A percentile compares a stretch with the other conserved stretches of the same genome.
phyloP scores from a whole-genome alignment of 2,888 invertebrate genomes.

The Anarsia innoxiella region DNA sequence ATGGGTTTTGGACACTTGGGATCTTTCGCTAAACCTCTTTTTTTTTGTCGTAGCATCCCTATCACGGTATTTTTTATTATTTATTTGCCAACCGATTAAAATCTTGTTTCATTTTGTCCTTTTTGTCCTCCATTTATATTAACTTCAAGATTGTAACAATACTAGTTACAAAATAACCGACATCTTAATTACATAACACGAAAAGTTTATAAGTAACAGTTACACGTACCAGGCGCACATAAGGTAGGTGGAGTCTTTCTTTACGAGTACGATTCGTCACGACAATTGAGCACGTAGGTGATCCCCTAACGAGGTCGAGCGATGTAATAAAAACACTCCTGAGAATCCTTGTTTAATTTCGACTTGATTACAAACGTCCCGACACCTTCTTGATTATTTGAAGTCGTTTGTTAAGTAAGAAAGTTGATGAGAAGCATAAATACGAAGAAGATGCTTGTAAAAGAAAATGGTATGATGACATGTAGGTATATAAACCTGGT shows the following conservation, averaged over 20 bases:
- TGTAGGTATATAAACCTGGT: too few species aligned
- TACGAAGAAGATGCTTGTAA: too few species aligned
- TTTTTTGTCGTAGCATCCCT: too few species aligned
- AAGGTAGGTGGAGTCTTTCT: slow-evolving; percentile 48
- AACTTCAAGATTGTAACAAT: too few species aligned
- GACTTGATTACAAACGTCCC: slow-evolving; percentile 9
- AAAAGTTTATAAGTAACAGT: slow-evolving; percentile 29
- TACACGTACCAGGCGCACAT: slow-evolving; percentile 26
- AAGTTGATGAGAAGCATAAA: slow-evolving; percentile 4
- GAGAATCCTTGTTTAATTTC: slow-evolving; percentile 35
- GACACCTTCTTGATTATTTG: slow-evolving; percentile 1
- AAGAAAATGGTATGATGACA: too few species aligned
- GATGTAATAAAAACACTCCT: slow-evolving; percentile 40
- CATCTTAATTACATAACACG: slow-evolving; percentile 36
- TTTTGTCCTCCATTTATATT: too few species aligned
- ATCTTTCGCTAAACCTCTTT: too few species aligned
- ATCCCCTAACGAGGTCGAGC: slow-evolving; percentile 40
- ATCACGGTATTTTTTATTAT: too few species aligned
- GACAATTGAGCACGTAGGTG: slow-evolving; percentile 61
- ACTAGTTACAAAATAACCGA: neutral
- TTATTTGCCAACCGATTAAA: too few species aligned
- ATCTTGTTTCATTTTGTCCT: too few species aligned
- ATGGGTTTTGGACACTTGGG: too few species aligned
- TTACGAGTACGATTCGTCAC: slow-evolving; percentile 70
- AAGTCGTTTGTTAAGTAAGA: neutral